Evolutionary conservation across 2,797 vertebrate genomes (phyloP).

Genomic region (Chanos chanos): DNA sequence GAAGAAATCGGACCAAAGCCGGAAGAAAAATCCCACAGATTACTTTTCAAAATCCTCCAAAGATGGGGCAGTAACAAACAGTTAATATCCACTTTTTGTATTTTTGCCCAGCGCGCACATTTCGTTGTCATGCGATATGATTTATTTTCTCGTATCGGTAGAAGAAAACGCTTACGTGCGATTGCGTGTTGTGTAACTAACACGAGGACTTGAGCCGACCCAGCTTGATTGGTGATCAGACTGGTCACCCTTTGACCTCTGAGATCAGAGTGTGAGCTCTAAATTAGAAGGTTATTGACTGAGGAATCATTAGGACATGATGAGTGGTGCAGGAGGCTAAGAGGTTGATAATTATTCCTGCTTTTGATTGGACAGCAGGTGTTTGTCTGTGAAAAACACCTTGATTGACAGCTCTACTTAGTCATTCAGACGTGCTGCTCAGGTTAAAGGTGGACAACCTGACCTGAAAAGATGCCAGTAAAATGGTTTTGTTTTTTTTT

Average conservation of each 20-base stretch:
- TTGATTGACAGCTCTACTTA: constrained; percentile 32
- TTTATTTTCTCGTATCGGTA: neutral
- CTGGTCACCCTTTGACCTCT: constrained; percentile 47
- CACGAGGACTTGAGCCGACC: neutral
- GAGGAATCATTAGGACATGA: constrained; percentile 49
- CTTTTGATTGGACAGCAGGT: constrained; percentile 34
- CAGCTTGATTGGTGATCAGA: constrained; percentile 43
- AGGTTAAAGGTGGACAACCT: neutral
- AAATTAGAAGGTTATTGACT: constrained; percentile 48
- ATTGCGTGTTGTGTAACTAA: neutral
- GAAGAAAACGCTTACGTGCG: neutral
- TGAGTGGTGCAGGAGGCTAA: constrained; percentile 20
- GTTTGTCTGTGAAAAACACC: constrained; percentile 30
- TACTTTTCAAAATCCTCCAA: too few relatives aligned
- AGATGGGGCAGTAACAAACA: too few relatives aligned
- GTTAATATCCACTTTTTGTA: too few relatives aligned
- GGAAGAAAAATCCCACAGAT: constrained; percentile 4
- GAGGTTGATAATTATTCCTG: constrained; percentile 12
- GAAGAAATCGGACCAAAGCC: constrained; percentile 9
- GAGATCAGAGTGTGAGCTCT: constrained; percentile 38
- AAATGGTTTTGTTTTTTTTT: too few relatives aligned
- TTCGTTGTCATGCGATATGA: neutral
- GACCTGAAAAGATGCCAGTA: too few relatives aligned
- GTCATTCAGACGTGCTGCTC: constrained; percentile 31
- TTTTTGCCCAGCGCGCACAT: too few relatives aligned